phyloP scores from a whole-genome alignment of 2,113 vertebrate species.

The Macrotus californicus region DNA sequence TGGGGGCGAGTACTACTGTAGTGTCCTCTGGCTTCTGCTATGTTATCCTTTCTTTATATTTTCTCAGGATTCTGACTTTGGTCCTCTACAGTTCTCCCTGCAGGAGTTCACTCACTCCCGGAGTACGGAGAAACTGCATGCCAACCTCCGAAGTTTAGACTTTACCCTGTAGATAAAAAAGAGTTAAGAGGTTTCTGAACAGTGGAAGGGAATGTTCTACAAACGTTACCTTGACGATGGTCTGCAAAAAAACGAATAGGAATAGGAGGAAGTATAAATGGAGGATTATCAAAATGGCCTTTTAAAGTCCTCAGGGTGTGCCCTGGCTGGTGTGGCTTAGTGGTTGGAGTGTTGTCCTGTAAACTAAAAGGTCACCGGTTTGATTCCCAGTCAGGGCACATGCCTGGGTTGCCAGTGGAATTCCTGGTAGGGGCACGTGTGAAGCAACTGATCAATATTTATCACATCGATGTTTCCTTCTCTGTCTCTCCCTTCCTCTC shows the following conservation, averaged over 20 bases:
- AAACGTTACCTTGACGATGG: neutral
- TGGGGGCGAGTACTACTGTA: neutral
- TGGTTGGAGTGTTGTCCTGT: no score
- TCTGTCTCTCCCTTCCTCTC: no score
- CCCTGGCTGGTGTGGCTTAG: no score
- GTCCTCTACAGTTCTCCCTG: neutral
- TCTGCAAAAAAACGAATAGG: neutral
- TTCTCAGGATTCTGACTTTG: neutral
- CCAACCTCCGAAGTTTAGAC: conserved; percentile 1
- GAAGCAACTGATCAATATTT: no score
- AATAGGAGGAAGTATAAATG: neutral
- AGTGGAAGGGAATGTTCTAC: neutral
- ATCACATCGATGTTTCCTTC: no score
- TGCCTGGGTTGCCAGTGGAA: no score
- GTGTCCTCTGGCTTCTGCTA: neutral
- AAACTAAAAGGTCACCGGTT: no score
- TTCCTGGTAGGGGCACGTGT: no score
- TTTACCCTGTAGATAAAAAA: conserved; percentile 10
- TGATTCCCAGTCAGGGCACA: no score
- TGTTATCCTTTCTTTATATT: neutral
- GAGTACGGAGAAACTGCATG: neutral
- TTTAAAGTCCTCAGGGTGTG: neutral
- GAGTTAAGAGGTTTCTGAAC: neutral
- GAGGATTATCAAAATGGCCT: neutral
- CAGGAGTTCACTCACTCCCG: neutral